Conservation (phyloP, 2,888 invertebrate genomes). For the Scelioninae gen. 1 region DNA sequence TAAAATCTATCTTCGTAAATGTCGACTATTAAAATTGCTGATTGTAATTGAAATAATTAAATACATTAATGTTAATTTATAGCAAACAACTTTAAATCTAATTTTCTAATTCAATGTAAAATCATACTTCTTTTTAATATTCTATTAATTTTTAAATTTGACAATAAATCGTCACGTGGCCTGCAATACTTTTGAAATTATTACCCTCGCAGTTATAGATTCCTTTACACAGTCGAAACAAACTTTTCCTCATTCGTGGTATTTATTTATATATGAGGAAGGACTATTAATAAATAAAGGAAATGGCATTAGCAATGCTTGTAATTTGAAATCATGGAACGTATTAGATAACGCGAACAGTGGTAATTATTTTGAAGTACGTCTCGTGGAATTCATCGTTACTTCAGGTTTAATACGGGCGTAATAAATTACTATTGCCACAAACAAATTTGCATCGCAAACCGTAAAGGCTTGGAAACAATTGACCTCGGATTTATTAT, state of each 20-base stretch:
- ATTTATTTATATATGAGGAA: conserved; percentile 26
- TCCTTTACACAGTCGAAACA: not conserved
- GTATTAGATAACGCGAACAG: conserved; percentile 45
- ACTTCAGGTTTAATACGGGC: conserved; percentile 1
- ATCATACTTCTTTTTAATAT: no score
- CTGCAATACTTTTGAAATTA: no score
- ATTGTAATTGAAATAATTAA: no score
- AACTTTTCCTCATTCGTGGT: conserved; percentile 3
- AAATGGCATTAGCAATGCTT: conserved; percentile 31
- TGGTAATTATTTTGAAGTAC: conserved; percentile 45
- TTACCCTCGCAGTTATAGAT: no score
- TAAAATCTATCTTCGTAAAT: no score
- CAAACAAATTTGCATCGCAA: conserved; percentile 53
- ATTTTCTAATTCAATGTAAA: no score
- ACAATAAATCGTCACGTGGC: no score
- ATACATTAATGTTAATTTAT: no score
- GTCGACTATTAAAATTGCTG: no score
- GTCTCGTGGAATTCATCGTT: conserved; percentile 23
- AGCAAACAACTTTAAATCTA: no score
- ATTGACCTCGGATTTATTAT: not conserved
- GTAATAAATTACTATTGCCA: conserved; percentile 38
- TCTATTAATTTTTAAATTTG: no score
- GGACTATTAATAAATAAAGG: conserved; percentile 54
- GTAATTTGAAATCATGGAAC: conserved; percentile 54
- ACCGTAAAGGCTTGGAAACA: conserved; percentile 15